Evolutionary conservation across 2,888 invertebrate species (phyloP), one percentile per base, ranked within the genome.

Genomic region (Ernsta delagoae): DNA sequence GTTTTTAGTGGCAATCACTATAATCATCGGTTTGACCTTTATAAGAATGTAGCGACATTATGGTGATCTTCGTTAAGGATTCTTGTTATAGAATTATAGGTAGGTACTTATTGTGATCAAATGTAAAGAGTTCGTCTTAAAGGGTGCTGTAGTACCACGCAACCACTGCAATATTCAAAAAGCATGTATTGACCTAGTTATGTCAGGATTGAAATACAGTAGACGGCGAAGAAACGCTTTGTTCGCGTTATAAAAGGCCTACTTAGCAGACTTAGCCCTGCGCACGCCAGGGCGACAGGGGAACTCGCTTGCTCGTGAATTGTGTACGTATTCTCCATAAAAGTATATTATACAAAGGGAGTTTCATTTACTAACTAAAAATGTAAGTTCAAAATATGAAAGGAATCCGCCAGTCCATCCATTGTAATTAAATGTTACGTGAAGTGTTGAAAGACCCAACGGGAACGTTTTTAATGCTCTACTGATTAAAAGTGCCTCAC

Each of bases 161-260:
- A 63, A 53, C 50, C 68, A 59, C 68, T 68, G 62, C 50, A 70
- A 71, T 74, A 72, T 74, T 71, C 72, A 70, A 70, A 70, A 71
- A 75, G 74, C 73, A 71, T 75, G 74, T 75, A 73, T 75, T 76
- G 79, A 78, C 79, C 77, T 71, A 79, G 75, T 75, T 78, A 73
- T 71, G 77, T 75, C 76, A 75, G 76, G 77, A 73, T 73, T 73
- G 72, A 66, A 72, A 70, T 70, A 73, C 71, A 70, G 71, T 70
- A 73, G 67, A 62, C 67, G 67, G 56, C 67, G 61, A 67, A 71
- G 73, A 68, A 65, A 70, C 74, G 72, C 74, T 77, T 77, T 75
- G 75, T 77, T 75, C 75, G 73, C 68, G 59, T 43, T 41, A 67
- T 67, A 67, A 65, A 68, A 74, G 72, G 71, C 77, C 75, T 77